Base-by-base conservation (phyloP, 2,888 invertebrate genomes). In the Drosophila tanythrix region DNA sequence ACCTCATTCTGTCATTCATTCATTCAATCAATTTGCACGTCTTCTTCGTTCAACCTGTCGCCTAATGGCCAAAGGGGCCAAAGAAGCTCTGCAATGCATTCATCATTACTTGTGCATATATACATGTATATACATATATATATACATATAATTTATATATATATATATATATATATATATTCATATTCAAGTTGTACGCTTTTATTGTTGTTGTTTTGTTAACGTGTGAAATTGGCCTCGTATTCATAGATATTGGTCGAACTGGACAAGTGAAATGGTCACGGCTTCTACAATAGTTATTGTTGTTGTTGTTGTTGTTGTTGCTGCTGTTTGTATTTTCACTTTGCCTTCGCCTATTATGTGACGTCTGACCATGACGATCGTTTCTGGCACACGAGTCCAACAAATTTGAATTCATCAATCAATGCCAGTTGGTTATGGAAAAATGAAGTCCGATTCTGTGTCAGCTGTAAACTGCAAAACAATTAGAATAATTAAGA, bases 401-500 rank as follows among this genome's bases (percentile, higher is more conserved):
- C 36, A 72, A 50, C 50, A 46, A 66, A 62, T 80, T 74, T 69
- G 52, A 68, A 72, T 86, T 71, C 73, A 83, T 80, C 76, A 83
- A 82, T 87, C 82, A 82, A 71, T 87, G 87, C 77, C 82, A 86
- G 51, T 35, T 52, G 60, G 60, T 50, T 64, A 38, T 43, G 52
- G 21, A 18, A 31, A 55, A 43, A 21, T 43, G 52, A 74, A 66
- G 51, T 29, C 59, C 43, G 53, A 63, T 55, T 21, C 46, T 25
- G 25, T 10, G 55, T 40, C 25, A 50, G 58, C 56, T 59, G 58
- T 48, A 46, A 78, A 67, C 73, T 69, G 76, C 67, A 70, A 76
- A 77, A 65, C 81, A 87, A 82, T 82, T 87, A 83, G 82, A 82
- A 87, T 87, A 87, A 82, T 87, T 83, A 87, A 83, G 63, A 68